Evolutionary conservation across 2,888 invertebrate species (phyloP).

Genomic region (Halocaridina rubra): DNA sequence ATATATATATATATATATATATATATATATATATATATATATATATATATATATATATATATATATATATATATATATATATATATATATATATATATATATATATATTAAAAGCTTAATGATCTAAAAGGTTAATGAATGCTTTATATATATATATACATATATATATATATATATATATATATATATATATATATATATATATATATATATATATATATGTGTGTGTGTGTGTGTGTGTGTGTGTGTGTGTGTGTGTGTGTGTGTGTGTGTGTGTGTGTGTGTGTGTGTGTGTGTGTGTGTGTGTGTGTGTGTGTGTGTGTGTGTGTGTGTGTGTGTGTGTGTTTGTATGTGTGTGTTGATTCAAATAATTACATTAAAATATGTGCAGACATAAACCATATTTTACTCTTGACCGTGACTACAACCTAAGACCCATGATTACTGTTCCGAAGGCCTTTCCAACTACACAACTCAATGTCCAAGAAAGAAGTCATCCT

Average conservation of each 20-base stretch:
- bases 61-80: constrained; percentile 8
- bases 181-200: constrained; percentile 5
- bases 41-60: background rate
- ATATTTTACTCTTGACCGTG: too few relatives aligned
- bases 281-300: constrained; percentile 2
- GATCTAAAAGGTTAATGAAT: too few relatives aligned
- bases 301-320: constrained; percentile 2
- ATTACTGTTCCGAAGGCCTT: too few relatives aligned
- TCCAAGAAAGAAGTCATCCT: too few relatives aligned
- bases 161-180: constrained; percentile 1
- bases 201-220: constrained; percentile 8
- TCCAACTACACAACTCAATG: too few relatives aligned
- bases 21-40: constrained; percentile 1
- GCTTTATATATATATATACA: constrained; percentile 3
- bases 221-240: constrained; percentile 1
- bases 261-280: constrained; percentile 1
- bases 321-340: background rate
- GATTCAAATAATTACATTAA: background rate
- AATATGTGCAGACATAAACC: background rate
- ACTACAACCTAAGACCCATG: too few relatives aligned
- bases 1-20: constrained; percentile 8
- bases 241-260: constrained; percentile 8
- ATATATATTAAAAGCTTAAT: background rate
- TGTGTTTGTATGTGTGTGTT: background rate
- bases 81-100: background rate